phyloP scores from a whole-genome alignment of 1,140 invertebrate species.

The Drosophila sp. region DNA sequence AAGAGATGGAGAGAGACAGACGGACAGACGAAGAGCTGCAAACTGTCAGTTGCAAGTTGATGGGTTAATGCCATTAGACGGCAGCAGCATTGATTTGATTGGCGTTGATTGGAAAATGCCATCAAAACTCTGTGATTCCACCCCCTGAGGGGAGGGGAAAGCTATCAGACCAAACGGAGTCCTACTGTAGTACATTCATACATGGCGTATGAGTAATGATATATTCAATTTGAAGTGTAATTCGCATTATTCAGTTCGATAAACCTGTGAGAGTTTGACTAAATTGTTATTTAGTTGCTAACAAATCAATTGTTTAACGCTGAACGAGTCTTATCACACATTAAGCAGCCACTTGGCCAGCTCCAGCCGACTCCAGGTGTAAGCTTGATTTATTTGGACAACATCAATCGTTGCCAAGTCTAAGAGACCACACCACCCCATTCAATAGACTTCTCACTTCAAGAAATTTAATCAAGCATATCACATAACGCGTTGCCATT shows the following conservation, averaged over 20 bases:
- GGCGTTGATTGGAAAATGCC: conserved; percentile 79
- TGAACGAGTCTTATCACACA: conserved; percentile 25
- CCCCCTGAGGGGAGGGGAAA: background rate
- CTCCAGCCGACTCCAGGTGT: background rate
- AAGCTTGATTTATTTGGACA: conserved; percentile 44
- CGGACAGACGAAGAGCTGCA: conserved; percentile 1
- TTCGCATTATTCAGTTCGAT: background rate
- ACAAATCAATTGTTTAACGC: conserved; percentile 4
- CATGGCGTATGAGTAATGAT: background rate
- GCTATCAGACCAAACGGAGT: background rate
- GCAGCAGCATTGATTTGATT: conserved; percentile 75
- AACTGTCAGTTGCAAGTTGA: conserved; percentile 68
- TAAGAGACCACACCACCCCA: too few relatives aligned
- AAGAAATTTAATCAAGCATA: conserved; percentile 18
- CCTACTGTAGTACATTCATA: background rate
- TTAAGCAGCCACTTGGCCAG: conserved; percentile 16
- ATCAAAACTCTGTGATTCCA: conserved; percentile 30
- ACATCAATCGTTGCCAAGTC: conserved; percentile 28
- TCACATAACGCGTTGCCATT: conserved; percentile 35
- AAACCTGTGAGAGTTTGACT: background rate
- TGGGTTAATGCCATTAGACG: conserved; percentile 80
- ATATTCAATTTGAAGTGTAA: background rate
- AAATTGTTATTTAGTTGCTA: conserved; percentile 2
- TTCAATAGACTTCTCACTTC: conserved; percentile 19
- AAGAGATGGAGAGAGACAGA: too few relatives aligned